Evolutionary conservation across 2,797 vertebrate genomes (phyloP), one percentile per base, ranked within the genome.

Genomic region (Cygnus olor): DNA sequence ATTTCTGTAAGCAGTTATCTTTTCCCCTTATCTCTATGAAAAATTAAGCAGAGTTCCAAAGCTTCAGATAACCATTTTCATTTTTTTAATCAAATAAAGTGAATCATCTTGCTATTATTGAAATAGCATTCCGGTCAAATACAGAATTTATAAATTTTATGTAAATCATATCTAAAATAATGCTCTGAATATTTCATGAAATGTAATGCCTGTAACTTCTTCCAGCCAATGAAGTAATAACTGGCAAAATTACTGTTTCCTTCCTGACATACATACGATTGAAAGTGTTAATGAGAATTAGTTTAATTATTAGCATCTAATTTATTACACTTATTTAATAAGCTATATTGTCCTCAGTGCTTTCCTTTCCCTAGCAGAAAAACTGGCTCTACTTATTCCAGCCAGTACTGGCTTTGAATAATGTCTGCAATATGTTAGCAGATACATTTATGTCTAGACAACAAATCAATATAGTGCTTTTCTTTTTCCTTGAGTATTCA

Each of bases 401-500:
- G 85, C 95, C 92, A 91, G 91, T 88, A 73, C 89, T 88, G 93
- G 90, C 96, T 97, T 97, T 97, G 97, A 98, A 97, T 97, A 96
- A 96, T 97, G 98, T 97, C 98, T 98, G 97, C 97, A 98, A 98
- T 98, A 97, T 98, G 98, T 98, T 98, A 98, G 98, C 97, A 98
- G 98, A 99, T 99, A 98, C 98, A 98, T 98, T 98, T 98, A 97
- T 97, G 98, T 99, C 98, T 98, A 98, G 98, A 98, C 98, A 97
- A 97, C 96, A 98, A 98, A 99, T 99, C 98, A 96, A 99, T 99
- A 98, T 85, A 93, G 94, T 95, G 97, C 96, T 96, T 95, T 97
- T 96, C 96, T 96, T 97, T 96, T 97, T 97, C 95, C 97, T 97
- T 97, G 96, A 97, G 97, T 97, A 97, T 98, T 98, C 97, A 97